Evolutionary conservation across 2,113 vertebrate genomes (phyloP).

Genomic region (Aegotheles bennettii): DNA sequence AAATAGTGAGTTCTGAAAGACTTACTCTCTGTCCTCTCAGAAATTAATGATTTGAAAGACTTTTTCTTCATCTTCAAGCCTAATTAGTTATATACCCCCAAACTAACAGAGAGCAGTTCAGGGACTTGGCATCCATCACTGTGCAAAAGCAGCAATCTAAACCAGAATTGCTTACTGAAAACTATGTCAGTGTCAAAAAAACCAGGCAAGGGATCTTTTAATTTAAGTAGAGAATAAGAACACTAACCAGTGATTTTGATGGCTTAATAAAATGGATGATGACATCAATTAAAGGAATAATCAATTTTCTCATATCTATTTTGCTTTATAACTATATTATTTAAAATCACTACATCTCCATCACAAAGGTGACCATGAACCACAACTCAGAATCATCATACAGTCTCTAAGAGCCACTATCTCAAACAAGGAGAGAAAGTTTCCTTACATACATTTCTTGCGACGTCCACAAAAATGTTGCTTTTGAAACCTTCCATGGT

Average conservation of each 20-base stretch:
- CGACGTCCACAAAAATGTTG: slow-evolving; percentile 96
- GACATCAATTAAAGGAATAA: not conserved
- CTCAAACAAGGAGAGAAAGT: slow-evolving; percentile 72
- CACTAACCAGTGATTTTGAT: not conserved
- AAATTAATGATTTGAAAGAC: not conserved
- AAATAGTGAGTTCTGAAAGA: not conserved
- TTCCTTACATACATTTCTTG: slow-evolving; percentile 99
- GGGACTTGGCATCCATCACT: not conserved
- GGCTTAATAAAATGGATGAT: not conserved
- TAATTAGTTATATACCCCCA: not conserved
- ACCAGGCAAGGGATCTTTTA: not conserved
- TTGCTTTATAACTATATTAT: not conserved
- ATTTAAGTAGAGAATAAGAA: not conserved
- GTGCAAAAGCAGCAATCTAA: not conserved
- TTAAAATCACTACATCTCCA: not conserved
- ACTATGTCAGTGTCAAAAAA: not conserved
- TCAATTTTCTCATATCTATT: not conserved
- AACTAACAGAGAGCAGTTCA: not conserved
- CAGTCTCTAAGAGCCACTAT: not conserved
- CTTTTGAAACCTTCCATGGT: slow-evolving; percentile 76
- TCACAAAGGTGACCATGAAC: not conserved
- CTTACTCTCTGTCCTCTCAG: not conserved
- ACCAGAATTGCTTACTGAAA: not conserved
- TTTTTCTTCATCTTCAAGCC: not conserved
- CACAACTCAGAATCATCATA: not conserved